A percentile compares a stretch with the other conserved stretches of the same genome.
phyloP scores from a whole-genome alignment of 2,113 vertebrate species.

The Ictalurus punctatus region DNA sequence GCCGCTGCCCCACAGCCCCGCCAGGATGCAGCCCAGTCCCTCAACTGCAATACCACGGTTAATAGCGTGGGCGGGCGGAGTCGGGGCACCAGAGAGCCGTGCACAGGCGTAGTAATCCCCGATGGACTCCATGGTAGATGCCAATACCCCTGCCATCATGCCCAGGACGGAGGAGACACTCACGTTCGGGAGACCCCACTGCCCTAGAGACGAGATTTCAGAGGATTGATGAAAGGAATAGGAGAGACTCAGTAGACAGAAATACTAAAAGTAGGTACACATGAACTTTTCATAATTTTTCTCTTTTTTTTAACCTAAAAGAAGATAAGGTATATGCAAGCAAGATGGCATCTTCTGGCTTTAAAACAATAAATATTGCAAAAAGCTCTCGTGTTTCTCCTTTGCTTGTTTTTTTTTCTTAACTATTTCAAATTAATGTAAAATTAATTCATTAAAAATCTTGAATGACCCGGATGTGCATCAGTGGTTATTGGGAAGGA shows the following conservation, averaged over 20 bases:
- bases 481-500: not conserved
- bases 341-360: too few species aligned
- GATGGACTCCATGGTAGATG: slow-evolving; percentile 79
- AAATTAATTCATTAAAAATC: not conserved
- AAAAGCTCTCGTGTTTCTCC: too few species aligned
- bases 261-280: not conserved
- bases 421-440: not conserved
- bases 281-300: not conserved
- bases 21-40: slow-evolving; percentile 77
- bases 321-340: too few species aligned
- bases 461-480: not conserved
- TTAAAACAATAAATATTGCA: too few species aligned
- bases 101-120: slow-evolving; percentile 79
- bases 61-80: slow-evolving; percentile 76
- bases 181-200: slow-evolving; percentile 78
- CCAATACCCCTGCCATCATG: slow-evolving; percentile 76
- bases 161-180: slow-evolving; percentile 76
- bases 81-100: slow-evolving; percentile 75
- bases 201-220: slow-evolving; percentile 60
- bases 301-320: too few species aligned
- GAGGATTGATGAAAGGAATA: not conserved
- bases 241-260: not conserved
- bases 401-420: not conserved
- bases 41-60: slow-evolving; percentile 77
- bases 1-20: slow-evolving; percentile 76